These are phyloP conservation scores for Yoshiicerus persimilis DNA, from an alignment of 1,140 invertebrate species.

Conservation along the genomic window DNA sequence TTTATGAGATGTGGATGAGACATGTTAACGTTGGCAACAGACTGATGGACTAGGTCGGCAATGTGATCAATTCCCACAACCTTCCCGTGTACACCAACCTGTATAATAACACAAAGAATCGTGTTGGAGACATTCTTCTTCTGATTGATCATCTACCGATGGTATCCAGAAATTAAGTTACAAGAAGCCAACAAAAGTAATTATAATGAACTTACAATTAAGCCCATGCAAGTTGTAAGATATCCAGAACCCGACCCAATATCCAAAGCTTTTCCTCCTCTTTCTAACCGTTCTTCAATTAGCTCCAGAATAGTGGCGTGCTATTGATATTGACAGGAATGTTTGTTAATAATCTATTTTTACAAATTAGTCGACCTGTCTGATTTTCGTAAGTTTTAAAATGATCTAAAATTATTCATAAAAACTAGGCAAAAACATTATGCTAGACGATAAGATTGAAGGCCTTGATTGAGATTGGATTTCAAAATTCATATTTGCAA, in stretches of 20 bases:
- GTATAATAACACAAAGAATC: neutral
- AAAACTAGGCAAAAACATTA: slow-evolving; percentile 62
- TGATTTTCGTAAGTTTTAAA: neutral
- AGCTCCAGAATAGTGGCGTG: slow-evolving; percentile 92
- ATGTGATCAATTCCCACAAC: slow-evolving; percentile 67
- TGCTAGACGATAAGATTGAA: neutral
- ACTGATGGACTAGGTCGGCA: slow-evolving; percentile 60
- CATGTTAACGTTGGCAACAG: slow-evolving; percentile 60
- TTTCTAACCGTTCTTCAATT: slow-evolving; percentile 75
- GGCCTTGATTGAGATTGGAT: too few relatives aligned
- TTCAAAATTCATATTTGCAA: neutral
- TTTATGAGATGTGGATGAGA: slow-evolving; percentile 55
- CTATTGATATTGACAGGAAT: too few relatives aligned
- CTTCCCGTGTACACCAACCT: slow-evolving; percentile 60
- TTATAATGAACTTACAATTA: slow-evolving; percentile 51
- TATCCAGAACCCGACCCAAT: slow-evolving; percentile 69
- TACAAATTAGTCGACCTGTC: slow-evolving; percentile 33
- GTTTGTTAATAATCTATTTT: too few relatives aligned
- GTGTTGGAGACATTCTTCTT: too few relatives aligned
- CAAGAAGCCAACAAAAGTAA: too few relatives aligned
- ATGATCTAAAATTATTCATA: neutral
- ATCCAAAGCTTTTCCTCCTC: slow-evolving; percentile 83
- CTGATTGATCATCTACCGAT: too few relatives aligned
- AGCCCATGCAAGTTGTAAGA: slow-evolving; percentile 64
- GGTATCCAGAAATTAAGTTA: too few relatives aligned